Conservation (phyloP, 1,140 invertebrate genomes). For the Rhagoletis zephyria region DNA sequence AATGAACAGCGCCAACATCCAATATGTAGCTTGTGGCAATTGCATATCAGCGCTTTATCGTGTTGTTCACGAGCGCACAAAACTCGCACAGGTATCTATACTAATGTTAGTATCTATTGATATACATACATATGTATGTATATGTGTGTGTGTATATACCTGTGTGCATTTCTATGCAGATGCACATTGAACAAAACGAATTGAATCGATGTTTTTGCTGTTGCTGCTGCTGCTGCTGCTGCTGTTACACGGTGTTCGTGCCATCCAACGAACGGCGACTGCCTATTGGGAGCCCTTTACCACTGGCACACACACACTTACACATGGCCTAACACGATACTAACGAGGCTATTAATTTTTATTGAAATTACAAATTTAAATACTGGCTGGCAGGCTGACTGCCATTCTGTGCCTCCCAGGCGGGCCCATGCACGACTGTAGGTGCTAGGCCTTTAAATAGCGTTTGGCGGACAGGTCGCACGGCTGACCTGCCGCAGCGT, state of each 20-base stretch:
- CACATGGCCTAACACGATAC: slow-evolving; percentile 27
- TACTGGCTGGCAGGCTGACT: not conserved
- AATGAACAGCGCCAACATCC: too few species aligned
- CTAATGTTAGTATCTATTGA: not conserved
- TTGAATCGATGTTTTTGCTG: not conserved
- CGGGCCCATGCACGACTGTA: not conserved
- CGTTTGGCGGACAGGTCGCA: slow-evolving; percentile 40
- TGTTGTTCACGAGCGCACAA: slow-evolving; percentile 12
- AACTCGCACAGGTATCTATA: not conserved
- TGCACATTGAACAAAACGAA: slow-evolving; percentile 3
- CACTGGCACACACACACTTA: not conserved
- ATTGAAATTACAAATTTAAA: slow-evolving; percentile 51
- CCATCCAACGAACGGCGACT: slow-evolving; percentile 1
- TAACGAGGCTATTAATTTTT: slow-evolving; percentile 51
- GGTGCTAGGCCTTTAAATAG: slow-evolving; percentile 15
- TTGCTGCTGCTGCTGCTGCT: not conserved
- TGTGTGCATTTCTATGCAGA: not conserved
- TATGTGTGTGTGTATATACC: not conserved
- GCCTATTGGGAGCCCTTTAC: slow-evolving; percentile 5
- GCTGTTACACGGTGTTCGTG: slow-evolving; percentile 38
- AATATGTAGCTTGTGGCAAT: not conserved
- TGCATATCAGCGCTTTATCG: slow-evolving; percentile 13
- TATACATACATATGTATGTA: not conserved
- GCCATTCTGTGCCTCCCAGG: not conserved
- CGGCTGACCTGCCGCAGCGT: slow-evolving; percentile 38